Conservation (phyloP, 1,140 invertebrate species). For the Ostrea edulis region DNA sequence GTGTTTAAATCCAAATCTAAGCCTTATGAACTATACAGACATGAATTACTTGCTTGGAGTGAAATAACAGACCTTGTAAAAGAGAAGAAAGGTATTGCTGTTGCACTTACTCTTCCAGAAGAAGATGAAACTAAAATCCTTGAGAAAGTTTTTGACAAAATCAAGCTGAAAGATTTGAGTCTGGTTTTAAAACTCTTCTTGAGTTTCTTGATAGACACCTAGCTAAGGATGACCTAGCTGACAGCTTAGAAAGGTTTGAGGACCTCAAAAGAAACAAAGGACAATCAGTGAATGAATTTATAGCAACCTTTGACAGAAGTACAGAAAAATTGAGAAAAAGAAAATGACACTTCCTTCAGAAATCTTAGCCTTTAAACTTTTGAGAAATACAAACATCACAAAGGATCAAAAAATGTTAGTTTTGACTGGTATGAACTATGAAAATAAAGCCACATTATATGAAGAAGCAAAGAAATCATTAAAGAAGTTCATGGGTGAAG, state of each 20-base stretch:
- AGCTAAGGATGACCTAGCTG: conserved; percentile 57
- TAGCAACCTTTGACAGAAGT: conserved; percentile 55
- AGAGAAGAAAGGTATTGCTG: conserved; percentile 54
- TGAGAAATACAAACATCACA: conserved; percentile 58
- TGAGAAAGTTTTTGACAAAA: conserved; percentile 58
- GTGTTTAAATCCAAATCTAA: conserved; percentile 38
- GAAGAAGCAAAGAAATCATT: conserved; percentile 63
- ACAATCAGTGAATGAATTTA: conserved; percentile 49
- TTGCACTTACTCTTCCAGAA: conserved; percentile 56
- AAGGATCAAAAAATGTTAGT: conserved; percentile 62
- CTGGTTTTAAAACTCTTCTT: conserved; percentile 54
- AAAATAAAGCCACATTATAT: conserved; percentile 58
- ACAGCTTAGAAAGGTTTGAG: conserved; percentile 59
- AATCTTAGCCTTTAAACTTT: conserved; percentile 62
- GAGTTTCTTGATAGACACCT: conserved; percentile 55
- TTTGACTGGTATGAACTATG: conserved; percentile 67
- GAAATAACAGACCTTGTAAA: conserved; percentile 57
- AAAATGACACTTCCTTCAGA: conserved; percentile 56
- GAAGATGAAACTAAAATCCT: conserved; percentile 53
- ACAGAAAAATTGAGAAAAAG: conserved; percentile 56
- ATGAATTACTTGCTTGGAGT: conserved; percentile 54
- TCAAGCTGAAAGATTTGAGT: conserved; percentile 50
- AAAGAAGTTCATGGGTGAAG: too few relatives aligned
- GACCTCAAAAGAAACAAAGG: conserved; percentile 56
- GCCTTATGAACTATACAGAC: conserved; percentile 57